phyloP scores from a whole-genome alignment of 2,888 invertebrate genomes.

The Zaprionus obscuricornis region DNA sequence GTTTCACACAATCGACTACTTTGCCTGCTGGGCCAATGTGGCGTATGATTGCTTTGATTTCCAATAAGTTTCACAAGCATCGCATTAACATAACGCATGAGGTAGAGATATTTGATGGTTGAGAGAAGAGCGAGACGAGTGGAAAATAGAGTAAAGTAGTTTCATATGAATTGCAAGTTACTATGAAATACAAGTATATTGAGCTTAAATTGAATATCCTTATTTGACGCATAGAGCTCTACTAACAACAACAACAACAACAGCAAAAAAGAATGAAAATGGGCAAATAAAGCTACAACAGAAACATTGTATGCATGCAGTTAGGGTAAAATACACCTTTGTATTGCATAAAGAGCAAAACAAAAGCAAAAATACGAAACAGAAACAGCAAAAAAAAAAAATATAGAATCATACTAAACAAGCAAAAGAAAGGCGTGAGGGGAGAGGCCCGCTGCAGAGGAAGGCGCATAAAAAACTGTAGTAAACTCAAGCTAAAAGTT shows the following conservation, averaged over 20 bases:
- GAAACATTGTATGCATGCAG: constrained; percentile 48
- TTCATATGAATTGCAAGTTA: constrained; percentile 8
- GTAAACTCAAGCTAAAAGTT: constrained; percentile 24
- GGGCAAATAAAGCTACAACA: constrained; percentile 14
- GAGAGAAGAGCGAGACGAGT: not conserved
- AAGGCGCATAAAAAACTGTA: constrained; percentile 10
- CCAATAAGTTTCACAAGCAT: constrained; percentile 57
- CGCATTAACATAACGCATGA: constrained; percentile 47
- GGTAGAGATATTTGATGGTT: not conserved
- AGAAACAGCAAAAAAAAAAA: constrained; percentile 7
- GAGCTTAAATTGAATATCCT: constrained; percentile 66
- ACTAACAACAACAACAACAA: constrained; percentile 23
- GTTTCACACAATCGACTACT: constrained; percentile 9
- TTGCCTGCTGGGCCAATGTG: constrained; percentile 34
- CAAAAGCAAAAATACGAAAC: constrained; percentile 18
- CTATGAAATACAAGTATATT: constrained; percentile 49
- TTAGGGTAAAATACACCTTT: constrained; percentile 54
- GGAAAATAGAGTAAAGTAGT: too few species aligned
- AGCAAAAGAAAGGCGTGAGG: constrained; percentile 11
- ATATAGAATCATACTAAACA: constrained; percentile 18
- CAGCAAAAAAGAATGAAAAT: constrained; percentile 13
- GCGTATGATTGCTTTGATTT: constrained; percentile 58
- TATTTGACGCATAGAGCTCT: constrained; percentile 46
- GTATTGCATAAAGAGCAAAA: constrained; percentile 47
- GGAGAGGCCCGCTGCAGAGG: too few species aligned